These are phyloP conservation scores for Halcyon leucocephala DNA, from an alignment of 2,797 vertebrate species.

Conservation along the genomic window DNA sequence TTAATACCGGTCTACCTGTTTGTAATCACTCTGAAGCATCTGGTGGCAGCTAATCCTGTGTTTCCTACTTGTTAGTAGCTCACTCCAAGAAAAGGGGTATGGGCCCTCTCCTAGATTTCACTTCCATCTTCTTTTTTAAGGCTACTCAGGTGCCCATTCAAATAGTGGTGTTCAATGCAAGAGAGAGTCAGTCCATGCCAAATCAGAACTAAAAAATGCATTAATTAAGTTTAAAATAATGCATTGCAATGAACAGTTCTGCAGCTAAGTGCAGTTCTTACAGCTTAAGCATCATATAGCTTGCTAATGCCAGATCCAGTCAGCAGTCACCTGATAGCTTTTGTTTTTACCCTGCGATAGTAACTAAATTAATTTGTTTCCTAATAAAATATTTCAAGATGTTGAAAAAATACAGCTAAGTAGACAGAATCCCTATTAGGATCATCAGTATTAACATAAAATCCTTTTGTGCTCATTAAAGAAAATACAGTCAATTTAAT, in stretches of 20 bases:
- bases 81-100: neutral
- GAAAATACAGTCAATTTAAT: constrained; percentile 96
- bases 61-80: neutral
- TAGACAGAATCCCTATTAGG: constrained; percentile 88
- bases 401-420: constrained; percentile 90
- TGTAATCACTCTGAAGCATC: neutral
- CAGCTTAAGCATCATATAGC: constrained; percentile 9
- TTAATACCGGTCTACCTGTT: constrained; percentile 51
- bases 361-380: constrained; percentile 84
- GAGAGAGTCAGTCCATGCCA: neutral
- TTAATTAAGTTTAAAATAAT: constrained; percentile 8
- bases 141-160: neutral
- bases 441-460: constrained; percentile 95
- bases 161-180: neutral
- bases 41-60: neutral
- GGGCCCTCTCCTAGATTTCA: neutral
- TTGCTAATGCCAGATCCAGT: constrained; percentile 41
- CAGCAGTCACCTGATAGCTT: constrained; percentile 69
- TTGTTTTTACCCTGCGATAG: constrained; percentile 64
- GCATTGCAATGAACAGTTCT: neutral
- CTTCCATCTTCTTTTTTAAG: neutral
- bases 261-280: neutral
- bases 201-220: neutral
- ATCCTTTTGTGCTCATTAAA: constrained; percentile 96
- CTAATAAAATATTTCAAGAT: constrained; percentile 90